These are phyloP conservation scores for Caenorhabditis drosophilae DNA, from an alignment of 2,888 invertebrate species.

Conservation along the genomic window DNA sequence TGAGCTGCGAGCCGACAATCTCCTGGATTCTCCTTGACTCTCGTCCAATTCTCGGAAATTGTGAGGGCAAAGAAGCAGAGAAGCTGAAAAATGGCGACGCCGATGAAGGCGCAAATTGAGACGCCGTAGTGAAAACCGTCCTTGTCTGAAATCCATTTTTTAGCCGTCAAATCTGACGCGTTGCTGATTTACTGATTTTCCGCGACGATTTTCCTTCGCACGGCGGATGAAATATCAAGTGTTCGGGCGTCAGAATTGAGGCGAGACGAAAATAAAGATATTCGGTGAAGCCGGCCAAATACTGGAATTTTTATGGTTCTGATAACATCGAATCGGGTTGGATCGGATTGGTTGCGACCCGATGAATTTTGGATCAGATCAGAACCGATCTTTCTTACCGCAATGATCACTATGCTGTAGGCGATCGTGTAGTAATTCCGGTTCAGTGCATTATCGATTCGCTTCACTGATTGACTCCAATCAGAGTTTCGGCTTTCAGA, in stretches of 20 bases:
- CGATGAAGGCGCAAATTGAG: constrained; percentile 55
- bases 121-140: constrained; percentile 64
- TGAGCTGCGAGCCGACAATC: constrained; percentile 28
- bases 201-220: constrained; percentile 51
- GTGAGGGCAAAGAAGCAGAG: constrained; percentile 66
- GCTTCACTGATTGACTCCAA: constrained; percentile 35
- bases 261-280: constrained; percentile 62
- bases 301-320: constrained; percentile 40
- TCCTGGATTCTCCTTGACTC: constrained; percentile 30
- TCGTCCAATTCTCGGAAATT: constrained; percentile 56
- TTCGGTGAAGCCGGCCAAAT: constrained; percentile 59
- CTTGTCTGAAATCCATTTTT: constrained; percentile 32
- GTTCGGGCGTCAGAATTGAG: constrained; percentile 52
- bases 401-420: constrained; percentile 56
- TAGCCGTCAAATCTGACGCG: no score
- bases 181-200: constrained; percentile 44
- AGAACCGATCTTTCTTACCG: constrained; percentile 28
- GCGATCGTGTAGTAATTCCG: constrained; percentile 59
- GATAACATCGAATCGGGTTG: neutral
- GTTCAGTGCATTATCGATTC: constrained; percentile 40
- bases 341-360: no score
- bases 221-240: constrained; percentile 47
- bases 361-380: no score
- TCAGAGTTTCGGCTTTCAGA: constrained; percentile 30
- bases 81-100: constrained; percentile 56